A percentile compares a stretch with the other conserved stretches of the same genome.
Evolutionary conservation across 2,113 vertebrate genomes (phyloP).

Genomic region (Polypterus senegalus): DNA sequence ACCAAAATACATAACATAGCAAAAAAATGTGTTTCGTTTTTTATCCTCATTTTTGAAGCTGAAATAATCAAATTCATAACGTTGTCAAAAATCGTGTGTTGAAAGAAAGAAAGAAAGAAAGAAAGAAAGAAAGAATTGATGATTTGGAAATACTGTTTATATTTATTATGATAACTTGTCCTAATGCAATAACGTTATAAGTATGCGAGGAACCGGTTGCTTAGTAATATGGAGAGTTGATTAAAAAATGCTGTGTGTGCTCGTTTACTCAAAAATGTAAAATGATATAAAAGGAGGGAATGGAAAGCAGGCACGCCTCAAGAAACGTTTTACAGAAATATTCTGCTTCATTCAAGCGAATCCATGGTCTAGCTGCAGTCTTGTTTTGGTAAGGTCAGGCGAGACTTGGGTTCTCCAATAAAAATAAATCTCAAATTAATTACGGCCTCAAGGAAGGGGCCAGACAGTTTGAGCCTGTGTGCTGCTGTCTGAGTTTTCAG

Average conservation of each 20-base stretch:
- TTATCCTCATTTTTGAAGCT: too few relatives aligned
- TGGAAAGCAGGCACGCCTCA: constrained; percentile 76
- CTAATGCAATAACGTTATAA: too few relatives aligned
- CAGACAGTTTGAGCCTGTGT: constrained; percentile 78
- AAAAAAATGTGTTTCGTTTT: too few relatives aligned
- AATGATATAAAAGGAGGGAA: constrained; percentile 61
- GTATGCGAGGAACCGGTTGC: too few relatives aligned
- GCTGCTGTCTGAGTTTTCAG: constrained; percentile 63
- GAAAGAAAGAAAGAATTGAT: constrained; percentile 22
- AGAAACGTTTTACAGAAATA: constrained; percentile 74
- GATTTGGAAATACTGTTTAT: constrained; percentile 33
- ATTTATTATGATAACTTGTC: too few relatives aligned
- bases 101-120: constrained; percentile 23
- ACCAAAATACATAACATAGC: too few relatives aligned
- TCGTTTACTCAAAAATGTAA: not conserved
- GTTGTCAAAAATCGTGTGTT: not conserved
- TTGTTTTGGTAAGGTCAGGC: constrained; percentile 97
- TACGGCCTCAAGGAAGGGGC: constrained; percentile 88
- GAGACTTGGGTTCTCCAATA: constrained; percentile 93
- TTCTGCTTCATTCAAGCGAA: constrained; percentile 75
- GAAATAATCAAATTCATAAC: too few relatives aligned
- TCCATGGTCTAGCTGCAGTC: constrained; percentile 75
- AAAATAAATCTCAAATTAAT: constrained; percentile 99
- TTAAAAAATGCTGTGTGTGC: constrained; percentile 2
- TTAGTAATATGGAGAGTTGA: not conserved